These are phyloP conservation scores for Acrobasis consociella DNA, from an alignment of 2,888 invertebrate species.

Conservation along the genomic window DNA sequence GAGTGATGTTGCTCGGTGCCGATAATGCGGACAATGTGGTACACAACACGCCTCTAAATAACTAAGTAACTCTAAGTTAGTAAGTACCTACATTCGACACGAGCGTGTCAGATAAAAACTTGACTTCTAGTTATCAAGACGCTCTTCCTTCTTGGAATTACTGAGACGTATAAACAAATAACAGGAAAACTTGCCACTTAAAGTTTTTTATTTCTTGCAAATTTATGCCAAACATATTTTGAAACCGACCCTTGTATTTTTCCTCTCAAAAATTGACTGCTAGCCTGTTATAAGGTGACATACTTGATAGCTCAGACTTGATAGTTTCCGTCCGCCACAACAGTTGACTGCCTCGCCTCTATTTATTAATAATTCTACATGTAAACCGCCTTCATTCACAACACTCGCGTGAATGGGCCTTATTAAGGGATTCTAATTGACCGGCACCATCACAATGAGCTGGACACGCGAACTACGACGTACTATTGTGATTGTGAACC, in stretches of 20 bases:
- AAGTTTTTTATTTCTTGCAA: neutral
- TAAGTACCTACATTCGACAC: neutral
- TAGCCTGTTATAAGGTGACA: neutral
- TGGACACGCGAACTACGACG: slow-evolving; percentile 51
- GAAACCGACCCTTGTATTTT: slow-evolving; percentile 3
- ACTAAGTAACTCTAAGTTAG: no score
- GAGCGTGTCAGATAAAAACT: slow-evolving; percentile 27
- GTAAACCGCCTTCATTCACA: slow-evolving; percentile 57
- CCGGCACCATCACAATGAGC: slow-evolving; percentile 54
- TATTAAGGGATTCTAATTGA: slow-evolving; percentile 75
- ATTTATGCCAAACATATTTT: slow-evolving; percentile 22
- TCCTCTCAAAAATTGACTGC: neutral
- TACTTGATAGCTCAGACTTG: no score
- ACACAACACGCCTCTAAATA: no score
- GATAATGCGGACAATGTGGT: no score
- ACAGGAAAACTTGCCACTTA: slow-evolving; percentile 17
- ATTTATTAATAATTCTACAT: slow-evolving; percentile 48
- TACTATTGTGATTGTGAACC: slow-evolving; percentile 38
- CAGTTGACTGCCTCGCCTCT: slow-evolving; percentile 38
- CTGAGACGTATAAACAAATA: slow-evolving; percentile 13
- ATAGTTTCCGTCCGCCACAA: slow-evolving; percentile 41
- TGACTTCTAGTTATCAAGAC: slow-evolving; percentile 9
- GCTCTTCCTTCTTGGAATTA: slow-evolving; percentile 11
- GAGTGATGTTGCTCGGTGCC: no score
- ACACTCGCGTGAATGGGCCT: slow-evolving; percentile 64